These are phyloP conservation scores for Leucoraja ocellata DNA, from an alignment of 2,797 vertebrate species.

Conservation along the genomic window DNA sequence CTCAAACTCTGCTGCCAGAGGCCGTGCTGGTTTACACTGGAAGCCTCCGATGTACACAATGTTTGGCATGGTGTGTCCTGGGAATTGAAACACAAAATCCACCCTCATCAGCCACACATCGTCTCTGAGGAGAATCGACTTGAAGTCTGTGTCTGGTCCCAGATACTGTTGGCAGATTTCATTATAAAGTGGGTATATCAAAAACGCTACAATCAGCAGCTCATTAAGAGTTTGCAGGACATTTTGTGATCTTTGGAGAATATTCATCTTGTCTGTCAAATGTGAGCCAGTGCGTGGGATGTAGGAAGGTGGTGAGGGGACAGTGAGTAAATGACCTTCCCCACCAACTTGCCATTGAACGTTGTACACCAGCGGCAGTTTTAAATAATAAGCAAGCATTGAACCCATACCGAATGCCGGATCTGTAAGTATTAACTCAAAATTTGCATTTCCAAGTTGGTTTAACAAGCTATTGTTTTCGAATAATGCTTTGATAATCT, in stretches of 20 bases:
- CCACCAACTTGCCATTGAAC: background rate
- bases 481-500: too few relatives aligned
- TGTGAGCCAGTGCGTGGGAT: conserved; percentile 40
- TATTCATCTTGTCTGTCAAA: conserved; percentile 53
- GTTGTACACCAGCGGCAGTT: conserved; percentile 38
- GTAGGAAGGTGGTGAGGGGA: conserved; percentile 33
- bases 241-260: conserved; percentile 53
- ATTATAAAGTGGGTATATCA: background rate
- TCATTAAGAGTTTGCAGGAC: conserved; percentile 45
- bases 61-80: conserved; percentile 11
- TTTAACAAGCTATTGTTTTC: too few relatives aligned
- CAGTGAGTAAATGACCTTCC: conserved; percentile 22
- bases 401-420: too few relatives aligned
- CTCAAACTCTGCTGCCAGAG: conserved; percentile 45
- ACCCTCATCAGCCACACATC: background rate
- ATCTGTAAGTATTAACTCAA: too few relatives aligned
- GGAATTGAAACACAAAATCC: background rate
- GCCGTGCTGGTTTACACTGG: conserved; percentile 8
- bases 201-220: background rate
- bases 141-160: background rate
- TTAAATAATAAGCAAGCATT: background rate
- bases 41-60: conserved; percentile 5
- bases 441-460: too few relatives aligned
- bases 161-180: background rate
- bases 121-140: background rate